A percentile compares a stretch with the other conserved stretches of the same genome.
These are phyloP conservation scores for Mylabris sibirica DNA, from an alignment of 2,888 invertebrate genomes.

Conservation along the genomic window DNA sequence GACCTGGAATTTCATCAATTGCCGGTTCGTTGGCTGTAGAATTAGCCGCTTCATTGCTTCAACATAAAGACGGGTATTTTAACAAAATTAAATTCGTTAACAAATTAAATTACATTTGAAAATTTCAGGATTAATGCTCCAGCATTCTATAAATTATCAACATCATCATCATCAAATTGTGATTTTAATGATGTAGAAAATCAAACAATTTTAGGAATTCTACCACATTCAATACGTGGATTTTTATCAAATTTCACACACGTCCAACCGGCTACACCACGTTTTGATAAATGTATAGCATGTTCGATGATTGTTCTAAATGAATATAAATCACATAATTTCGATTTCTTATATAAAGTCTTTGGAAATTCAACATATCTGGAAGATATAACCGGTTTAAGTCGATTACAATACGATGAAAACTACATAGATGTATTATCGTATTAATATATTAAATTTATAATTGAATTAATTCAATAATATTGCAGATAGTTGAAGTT, in stretches of 20 bases:
- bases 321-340: conserved; percentile 66
- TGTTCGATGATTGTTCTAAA: conserved; percentile 75
- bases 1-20: conserved; percentile 92
- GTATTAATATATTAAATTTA: not conserved
- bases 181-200: conserved; percentile 35
- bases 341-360: conserved; percentile 78
- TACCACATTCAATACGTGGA: conserved; percentile 94
- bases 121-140: conserved; percentile 69
- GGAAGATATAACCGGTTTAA: conserved; percentile 86
- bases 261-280: conserved; percentile 82
- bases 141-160: conserved; percentile 67
- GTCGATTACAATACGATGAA: conserved; percentile 68
- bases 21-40: conserved; percentile 93
- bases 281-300: conserved; percentile 91
- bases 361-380: conserved; percentile 83
- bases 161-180: conserved; percentile 26
- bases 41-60: conserved; percentile 82
- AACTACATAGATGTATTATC: conserved; percentile 68
- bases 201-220: conserved; percentile 72
- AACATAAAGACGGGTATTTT: conserved; percentile 78
- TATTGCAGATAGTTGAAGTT: conserved; percentile 50
- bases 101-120: not conserved
- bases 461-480: not conserved
- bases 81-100: not conserved
- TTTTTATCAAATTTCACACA: conserved; percentile 85